These are phyloP conservation scores for Pipistrellus nathusii DNA, from an alignment of 2,797 vertebrate genomes.

Conservation along the genomic window DNA sequence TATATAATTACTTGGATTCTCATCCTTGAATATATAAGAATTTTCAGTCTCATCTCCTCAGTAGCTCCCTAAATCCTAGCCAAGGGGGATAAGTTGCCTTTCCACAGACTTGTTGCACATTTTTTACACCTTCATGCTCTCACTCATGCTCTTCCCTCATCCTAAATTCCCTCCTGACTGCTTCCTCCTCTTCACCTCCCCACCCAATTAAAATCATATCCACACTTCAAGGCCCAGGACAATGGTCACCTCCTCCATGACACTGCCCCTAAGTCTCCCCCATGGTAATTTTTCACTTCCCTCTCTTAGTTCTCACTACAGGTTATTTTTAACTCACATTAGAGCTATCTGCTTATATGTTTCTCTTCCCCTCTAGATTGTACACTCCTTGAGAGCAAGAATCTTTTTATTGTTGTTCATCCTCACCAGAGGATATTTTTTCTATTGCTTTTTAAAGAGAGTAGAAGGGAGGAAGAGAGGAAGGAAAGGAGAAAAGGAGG, in stretches of 20 bases:
- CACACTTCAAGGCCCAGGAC: slow-evolving; percentile 9
- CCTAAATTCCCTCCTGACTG: background rate
- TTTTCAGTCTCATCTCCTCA: slow-evolving; percentile 46
- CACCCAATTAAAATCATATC: slow-evolving; percentile 50
- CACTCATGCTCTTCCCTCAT: background rate
- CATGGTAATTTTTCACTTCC: background rate
- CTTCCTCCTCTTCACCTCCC: background rate
- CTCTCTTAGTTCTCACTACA: background rate
- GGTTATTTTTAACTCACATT: slow-evolving; percentile 1
- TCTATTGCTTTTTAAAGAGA: no score
- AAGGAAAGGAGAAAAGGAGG: no score
- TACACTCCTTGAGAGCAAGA: slow-evolving; percentile 22
- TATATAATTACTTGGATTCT: slow-evolving; percentile 39
- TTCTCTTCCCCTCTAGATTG: slow-evolving; percentile 5
- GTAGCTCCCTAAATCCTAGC: slow-evolving; percentile 18
- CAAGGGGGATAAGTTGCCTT: slow-evolving; percentile 25
- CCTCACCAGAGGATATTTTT: no score
- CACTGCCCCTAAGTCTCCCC: background rate
- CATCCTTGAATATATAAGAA: slow-evolving; percentile 39
- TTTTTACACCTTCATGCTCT: slow-evolving; percentile 40
- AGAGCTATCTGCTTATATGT: background rate
- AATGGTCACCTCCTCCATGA: background rate
- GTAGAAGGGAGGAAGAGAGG: no score
- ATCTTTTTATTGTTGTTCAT: background rate
- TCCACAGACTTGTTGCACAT: background rate